Conservation (phyloP, 2,113 vertebrate genomes). For the Sorex araneus region DNA sequence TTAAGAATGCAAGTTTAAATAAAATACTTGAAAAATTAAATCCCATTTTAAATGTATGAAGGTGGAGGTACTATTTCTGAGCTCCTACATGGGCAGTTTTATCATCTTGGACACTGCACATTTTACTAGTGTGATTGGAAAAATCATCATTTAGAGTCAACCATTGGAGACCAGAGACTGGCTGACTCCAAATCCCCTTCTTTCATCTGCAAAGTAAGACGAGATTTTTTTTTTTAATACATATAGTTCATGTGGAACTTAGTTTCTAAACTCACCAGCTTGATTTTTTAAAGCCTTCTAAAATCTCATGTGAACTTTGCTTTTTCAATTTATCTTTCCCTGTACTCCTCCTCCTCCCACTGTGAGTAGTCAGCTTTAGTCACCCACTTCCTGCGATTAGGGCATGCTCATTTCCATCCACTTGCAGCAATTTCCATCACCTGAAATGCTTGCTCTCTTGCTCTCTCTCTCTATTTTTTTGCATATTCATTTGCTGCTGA, state of each 20-base stretch:
- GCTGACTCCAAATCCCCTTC: not conserved
- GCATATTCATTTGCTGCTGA: not conserved
- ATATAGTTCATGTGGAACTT: slow-evolving; percentile 26
- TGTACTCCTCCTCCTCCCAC: not conserved
- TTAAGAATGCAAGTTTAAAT: not conserved
- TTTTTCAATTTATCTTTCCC: not conserved
- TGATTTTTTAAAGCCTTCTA: slow-evolving; percentile 10
- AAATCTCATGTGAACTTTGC: slow-evolving; percentile 13
- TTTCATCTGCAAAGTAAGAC: slow-evolving; percentile 7
- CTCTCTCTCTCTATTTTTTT: too few species aligned
- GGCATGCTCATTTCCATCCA: not conserved
- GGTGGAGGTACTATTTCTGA: not conserved
- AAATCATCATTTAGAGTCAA: not conserved
- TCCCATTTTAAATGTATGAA: not conserved
- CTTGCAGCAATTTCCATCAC: not conserved
- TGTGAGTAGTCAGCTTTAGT: not conserved
- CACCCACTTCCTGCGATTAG: not conserved
- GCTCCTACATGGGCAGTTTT: not conserved
- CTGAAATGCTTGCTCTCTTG: not conserved
- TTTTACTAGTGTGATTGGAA: not conserved
- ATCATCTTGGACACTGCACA: not conserved
- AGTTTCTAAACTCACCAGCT: not conserved
- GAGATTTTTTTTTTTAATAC: not conserved
- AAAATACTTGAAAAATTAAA: not conserved
- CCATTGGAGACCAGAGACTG: not conserved